These are phyloP conservation scores for Automeris io DNA, from an alignment of 2,888 invertebrate genomes.

Conservation along the genomic window DNA sequence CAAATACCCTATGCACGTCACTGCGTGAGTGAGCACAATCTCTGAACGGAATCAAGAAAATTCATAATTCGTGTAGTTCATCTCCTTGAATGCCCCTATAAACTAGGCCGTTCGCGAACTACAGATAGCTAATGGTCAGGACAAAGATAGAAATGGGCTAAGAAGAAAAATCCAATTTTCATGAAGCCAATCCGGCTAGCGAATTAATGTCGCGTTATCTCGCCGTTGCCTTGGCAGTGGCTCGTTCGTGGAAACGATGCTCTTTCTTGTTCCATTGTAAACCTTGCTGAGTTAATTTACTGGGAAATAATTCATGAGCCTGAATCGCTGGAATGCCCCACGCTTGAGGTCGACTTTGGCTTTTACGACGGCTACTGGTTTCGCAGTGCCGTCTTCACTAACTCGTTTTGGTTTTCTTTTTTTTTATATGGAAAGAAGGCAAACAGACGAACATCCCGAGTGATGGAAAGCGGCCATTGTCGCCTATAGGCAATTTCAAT, in stretches of 20 bases:
- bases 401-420: no score
- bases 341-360: conserved; percentile 21
- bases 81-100: no score
- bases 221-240: conserved; percentile 35
- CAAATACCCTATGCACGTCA: no score
- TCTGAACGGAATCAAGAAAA: no score
- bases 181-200: conserved; percentile 23
- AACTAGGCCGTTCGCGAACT: no score
- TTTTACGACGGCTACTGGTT: conserved; percentile 19
- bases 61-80: no score
- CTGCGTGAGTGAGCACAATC: no score
- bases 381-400: conserved; percentile 18
- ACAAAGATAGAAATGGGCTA: not conserved
- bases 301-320: conserved; percentile 43
- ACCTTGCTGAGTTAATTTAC: conserved; percentile 41
- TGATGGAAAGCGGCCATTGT: no score
- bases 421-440: no score
- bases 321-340: conserved; percentile 33
- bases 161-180: not conserved
- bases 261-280: conserved; percentile 45
- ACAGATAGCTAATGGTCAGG: no score
- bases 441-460: no score
- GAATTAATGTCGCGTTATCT: conserved; percentile 38
- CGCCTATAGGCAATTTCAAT: no score
- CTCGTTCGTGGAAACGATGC: conserved; percentile 33